phyloP scores from a whole-genome alignment of 2,113 vertebrate genomes.

The Chionodraco myersi region DNA sequence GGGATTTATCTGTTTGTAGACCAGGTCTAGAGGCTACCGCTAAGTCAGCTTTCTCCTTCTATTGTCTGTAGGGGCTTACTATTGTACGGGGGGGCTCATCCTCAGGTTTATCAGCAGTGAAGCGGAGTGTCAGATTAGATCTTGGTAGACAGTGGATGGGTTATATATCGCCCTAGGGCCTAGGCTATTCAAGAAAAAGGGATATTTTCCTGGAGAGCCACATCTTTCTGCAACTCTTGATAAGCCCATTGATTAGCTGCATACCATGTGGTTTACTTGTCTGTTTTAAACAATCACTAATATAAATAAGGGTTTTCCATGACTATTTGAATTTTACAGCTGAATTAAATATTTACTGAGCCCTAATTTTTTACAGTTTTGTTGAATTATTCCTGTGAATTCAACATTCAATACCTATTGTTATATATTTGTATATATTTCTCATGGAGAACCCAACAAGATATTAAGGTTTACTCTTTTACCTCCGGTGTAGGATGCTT shows the following conservation, averaged over 20 bases:
- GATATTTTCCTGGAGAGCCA: conserved; percentile 15
- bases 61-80: conserved; percentile 24
- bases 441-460: background rate
- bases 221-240: conserved; percentile 38
- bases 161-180: conserved; percentile 52
- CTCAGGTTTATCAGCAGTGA: conserved; percentile 59
- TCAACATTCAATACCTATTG: background rate
- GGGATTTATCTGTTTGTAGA: conserved; percentile 62
- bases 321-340: background rate
- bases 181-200: conserved; percentile 37
- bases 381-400: background rate
- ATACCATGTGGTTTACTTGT: background rate
- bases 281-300: conserved; percentile 5
- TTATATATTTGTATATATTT: background rate
- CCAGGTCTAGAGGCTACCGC: conserved; percentile 43
- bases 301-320: background rate
- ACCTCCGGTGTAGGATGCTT: background rate
- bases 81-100: conserved; percentile 30
- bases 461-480: background rate
- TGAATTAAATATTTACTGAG: background rate
- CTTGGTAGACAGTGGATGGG: conserved; percentile 20
- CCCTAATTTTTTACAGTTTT: too few relatives aligned
- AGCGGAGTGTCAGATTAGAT: conserved; percentile 54
- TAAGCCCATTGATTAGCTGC: conserved; percentile 25
- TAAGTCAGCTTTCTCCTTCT: conserved; percentile 61